Evolutionary conservation across 2,797 vertebrate genomes (phyloP), one percentile per base, ranked within the genome.

Genomic region (Hippopotamyrus pictus): DNA sequence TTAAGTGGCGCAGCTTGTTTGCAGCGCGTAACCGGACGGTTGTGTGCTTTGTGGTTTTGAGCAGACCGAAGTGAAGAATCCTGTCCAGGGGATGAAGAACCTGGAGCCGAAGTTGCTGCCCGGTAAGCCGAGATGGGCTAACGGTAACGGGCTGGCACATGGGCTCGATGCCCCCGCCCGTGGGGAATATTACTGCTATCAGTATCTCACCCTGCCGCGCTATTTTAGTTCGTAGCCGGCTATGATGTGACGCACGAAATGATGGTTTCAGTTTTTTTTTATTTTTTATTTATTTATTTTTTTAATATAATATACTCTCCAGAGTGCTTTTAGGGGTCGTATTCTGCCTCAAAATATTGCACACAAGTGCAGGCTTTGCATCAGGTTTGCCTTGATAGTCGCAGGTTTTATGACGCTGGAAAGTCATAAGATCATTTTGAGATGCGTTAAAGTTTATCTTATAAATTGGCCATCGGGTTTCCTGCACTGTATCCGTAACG

Each of bases 101-200:
- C 94, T 99, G 94, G 98, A 99, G 91, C 96, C 98, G 0, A 95
- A 95, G 82, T 96, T 99, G 92, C 93, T 99, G 93, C 96, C 97
- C 96, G 98, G 98, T 99, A 94, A 95, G 94, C 5, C 5, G 25
- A 69, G 83, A 46, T 17, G 25, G 11, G n/a, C 11, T 25, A 8
- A 17, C 6, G 85, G 29, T 54, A 11, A 57, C n/a, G 29, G 22
- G 9, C 9, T 29, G 9, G 25, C 59, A 1, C 59, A 12, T 29
- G 22, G 59, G 59, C 59, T 29, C 9, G 8, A 29, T 22, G 57
- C n/a, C 6, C 7, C 57, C 57, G 57, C 22, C 59, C 54, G 54
- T 59, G 19, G 59, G 59, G 59, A 25, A 25, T 29, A 65, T 65
- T 65, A 29, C 22, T 65, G 59, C 59, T 65, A 11, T n/a, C n/a